Evolutionary conservation across 2,113 vertebrate species (phyloP).

Genomic region (Galeopterus variegatus): DNA sequence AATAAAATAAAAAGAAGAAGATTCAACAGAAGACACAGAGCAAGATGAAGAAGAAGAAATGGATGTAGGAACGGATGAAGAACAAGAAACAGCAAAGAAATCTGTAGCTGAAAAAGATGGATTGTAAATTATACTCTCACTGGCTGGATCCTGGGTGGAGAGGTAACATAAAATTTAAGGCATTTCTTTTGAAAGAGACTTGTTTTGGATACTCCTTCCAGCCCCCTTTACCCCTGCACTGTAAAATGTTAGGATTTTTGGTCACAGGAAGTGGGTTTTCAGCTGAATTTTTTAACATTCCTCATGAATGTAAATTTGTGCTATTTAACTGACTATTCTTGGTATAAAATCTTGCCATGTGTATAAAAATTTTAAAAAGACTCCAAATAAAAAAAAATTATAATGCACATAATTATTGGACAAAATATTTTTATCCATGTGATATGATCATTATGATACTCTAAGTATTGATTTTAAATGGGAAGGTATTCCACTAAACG

Average conservation of each 20-base stretch:
- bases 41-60: constrained; percentile 89
- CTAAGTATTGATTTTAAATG: constrained; percentile 18
- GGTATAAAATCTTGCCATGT: constrained; percentile 97
- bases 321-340: constrained; percentile 99
- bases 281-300: constrained; percentile 96
- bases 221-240: constrained; percentile 85
- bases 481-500: background rate
- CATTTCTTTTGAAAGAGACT: constrained; percentile 78
- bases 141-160: constrained; percentile 82
- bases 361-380: constrained; percentile 87
- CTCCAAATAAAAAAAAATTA: too few species aligned
- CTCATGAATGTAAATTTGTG: constrained; percentile 99
- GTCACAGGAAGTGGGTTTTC: constrained; percentile 90
- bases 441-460: background rate
- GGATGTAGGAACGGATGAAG: constrained; percentile 87
- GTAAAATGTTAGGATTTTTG: constrained; percentile 88
- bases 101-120: constrained; percentile 93
- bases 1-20: too few species aligned
- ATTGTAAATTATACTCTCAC: constrained; percentile 90
- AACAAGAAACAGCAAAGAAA: constrained; percentile 87
- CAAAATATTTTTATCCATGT: background rate
- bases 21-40: constrained; percentile 87
- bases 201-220: constrained; percentile 74
- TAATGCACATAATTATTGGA: too few species aligned
- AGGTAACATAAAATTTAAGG: constrained; percentile 87